Base-by-base conservation (phyloP, 2,113 vertebrate genomes). In the Lamprotornis superbus region DNA sequence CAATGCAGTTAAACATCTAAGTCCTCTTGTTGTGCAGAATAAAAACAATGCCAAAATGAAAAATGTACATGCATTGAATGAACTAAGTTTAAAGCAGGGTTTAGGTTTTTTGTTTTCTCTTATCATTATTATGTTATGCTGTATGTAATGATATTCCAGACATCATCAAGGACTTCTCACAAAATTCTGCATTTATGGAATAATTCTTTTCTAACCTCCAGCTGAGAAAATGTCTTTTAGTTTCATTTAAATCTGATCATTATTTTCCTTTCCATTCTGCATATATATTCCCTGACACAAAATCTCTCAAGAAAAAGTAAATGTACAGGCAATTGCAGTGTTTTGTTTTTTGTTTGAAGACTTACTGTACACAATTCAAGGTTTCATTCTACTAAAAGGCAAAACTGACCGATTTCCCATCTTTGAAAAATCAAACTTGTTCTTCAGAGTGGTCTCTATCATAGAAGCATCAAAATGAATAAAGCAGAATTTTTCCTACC, bases 151-250 rank as follows among this genome's bases (percentile, higher is more conserved):
- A 67, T 90, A 86, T 44, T 90, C 71, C 53, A 91, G 82, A 59
- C 30, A 93, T 85, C 60, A 84, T 93, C 82, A 96, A 87, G 91
- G 89, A 91, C 55, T 95, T 90, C 89, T 93, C 81, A 97, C 79
- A 94, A 93, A 86, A 92, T 76, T 95, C 83, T 96, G 65, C 89
- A 94, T 94, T 94, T 97, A 92, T 79, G 56, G 69, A 96, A 98
- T 95, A 75, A 71, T 77, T 97, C 83, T 80, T 89, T 92, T 95
- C 92, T 94, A 95, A 94, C 89, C 88, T 97, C 95, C 97, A 98
- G 95, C 96, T 94, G 97, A 96, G 97, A 97, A 98, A 97, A 95
- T 92, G 93, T 70, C 79, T 96, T 97, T 97, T 96, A 91, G 92
- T 91, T 97, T 94, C 69, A 5, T 95, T 97, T 97, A 95, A 96